Evolutionary conservation across 2,888 invertebrate species (phyloP).

Genomic region (Polylopha cassiicola): DNA sequence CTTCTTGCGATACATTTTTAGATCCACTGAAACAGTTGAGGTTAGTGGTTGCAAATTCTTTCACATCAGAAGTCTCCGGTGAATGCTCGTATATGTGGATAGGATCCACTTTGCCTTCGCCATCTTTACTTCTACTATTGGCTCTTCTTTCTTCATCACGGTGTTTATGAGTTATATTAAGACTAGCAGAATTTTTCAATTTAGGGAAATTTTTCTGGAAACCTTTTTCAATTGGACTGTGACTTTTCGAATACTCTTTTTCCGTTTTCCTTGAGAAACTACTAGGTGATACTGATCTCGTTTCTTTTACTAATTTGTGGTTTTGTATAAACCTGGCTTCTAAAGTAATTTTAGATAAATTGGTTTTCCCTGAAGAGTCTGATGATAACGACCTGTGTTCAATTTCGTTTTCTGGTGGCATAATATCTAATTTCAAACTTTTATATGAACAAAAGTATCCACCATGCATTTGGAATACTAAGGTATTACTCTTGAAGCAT

Average conservation of each 20-base stretch:
- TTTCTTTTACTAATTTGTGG: conserved; percentile 49
- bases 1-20: conserved; percentile 50
- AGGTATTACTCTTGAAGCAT: conserved; percentile 82
- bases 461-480: conserved; percentile 92
- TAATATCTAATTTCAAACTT: conserved; percentile 69
- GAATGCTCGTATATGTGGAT: conserved; percentile 66
- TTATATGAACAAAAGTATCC: conserved; percentile 86
- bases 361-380: conserved; percentile 60
- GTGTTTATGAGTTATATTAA: conserved; percentile 48
- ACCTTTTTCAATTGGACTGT: conserved; percentile 63
- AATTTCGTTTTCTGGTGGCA: conserved; percentile 63
- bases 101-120: conserved; percentile 37
- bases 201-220: conserved; percentile 60
- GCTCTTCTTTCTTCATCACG: conserved; percentile 41
- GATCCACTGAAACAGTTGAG: conserved; percentile 48
- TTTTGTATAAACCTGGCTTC: conserved; percentile 51
- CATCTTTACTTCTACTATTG: conserved; percentile 31
- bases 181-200: conserved; percentile 50
- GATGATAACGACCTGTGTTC: conserved; percentile 65
- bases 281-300: conserved; percentile 63
- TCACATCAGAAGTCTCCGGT: conserved; percentile 60
- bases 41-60: conserved; percentile 46
- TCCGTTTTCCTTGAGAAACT: conserved; percentile 48
- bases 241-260: conserved; percentile 68
- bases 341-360: conserved; percentile 54